Conservation (phyloP, 2,888 invertebrate species). For the Melipona bicolor region DNA sequence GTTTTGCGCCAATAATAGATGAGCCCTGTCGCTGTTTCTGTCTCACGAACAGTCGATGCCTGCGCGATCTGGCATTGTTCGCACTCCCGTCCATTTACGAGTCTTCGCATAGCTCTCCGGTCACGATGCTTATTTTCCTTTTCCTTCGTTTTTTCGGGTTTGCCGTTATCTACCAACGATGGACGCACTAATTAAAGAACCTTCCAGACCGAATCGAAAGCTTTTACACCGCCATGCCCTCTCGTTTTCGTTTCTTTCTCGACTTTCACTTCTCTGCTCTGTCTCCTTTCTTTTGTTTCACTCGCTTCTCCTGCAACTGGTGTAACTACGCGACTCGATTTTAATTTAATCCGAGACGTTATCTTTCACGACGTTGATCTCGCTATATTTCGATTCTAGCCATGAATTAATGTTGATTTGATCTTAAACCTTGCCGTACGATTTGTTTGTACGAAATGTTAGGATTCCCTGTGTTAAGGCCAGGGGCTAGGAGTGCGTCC, state of each 20-base stretch:
- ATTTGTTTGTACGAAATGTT: too few relatives aligned
- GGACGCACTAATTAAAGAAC: constrained; percentile 70
- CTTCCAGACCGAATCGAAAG: constrained; percentile 14
- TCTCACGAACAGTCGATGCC: constrained; percentile 59
- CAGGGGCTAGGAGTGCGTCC: too few relatives aligned
- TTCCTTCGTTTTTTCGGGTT: constrained; percentile 35
- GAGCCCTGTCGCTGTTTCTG: constrained; percentile 72
- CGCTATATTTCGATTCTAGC: not conserved
- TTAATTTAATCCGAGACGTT: not conserved
- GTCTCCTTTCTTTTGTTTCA: not conserved
- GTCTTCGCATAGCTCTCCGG: constrained; percentile 69
- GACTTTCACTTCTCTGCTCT: too few relatives aligned
- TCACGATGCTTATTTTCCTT: constrained; percentile 64
- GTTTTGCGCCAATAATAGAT: constrained; percentile 79
- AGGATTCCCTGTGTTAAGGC: too few relatives aligned
- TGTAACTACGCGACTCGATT: not conserved
- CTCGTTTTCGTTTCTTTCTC: not conserved
- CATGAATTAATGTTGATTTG: not conserved
- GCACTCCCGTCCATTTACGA: constrained; percentile 60
- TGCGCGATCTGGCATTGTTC: constrained; percentile 68
- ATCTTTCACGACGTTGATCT: not conserved
- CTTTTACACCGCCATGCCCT: constrained; percentile 21
- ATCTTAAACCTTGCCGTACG: too few relatives aligned
- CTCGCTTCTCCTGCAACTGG: not conserved
- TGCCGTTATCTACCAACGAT: constrained; percentile 42